Evolutionary conservation across 1,140 invertebrate species (phyloP).

Genomic region (Drosophila pruinosa): DNA sequence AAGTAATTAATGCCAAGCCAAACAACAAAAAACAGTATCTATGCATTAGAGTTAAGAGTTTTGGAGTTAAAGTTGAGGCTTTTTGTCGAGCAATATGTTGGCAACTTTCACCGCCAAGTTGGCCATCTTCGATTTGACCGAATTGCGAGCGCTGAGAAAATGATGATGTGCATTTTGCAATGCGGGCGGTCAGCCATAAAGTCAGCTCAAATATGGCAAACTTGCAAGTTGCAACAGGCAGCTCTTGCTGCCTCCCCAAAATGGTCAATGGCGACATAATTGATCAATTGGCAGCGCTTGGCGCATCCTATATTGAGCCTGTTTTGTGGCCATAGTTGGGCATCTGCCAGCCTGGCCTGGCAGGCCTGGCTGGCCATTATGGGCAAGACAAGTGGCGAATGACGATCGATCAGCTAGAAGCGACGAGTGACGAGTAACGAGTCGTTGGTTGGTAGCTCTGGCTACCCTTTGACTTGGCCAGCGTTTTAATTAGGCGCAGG

Average conservation of each 20-base stretch:
- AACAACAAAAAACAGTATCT: conserved; percentile 69
- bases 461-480: conserved; percentile 22
- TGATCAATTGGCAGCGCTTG: conserved; percentile 60
- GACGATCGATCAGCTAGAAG: not conserved
- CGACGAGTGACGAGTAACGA: conserved; percentile 25
- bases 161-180: conserved; percentile 38
- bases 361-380: conserved; percentile 5
- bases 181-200: conserved; percentile 43
- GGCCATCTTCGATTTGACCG: conserved; percentile 46
- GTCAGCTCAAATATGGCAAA: conserved; percentile 25
- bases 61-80: conserved; percentile 3
- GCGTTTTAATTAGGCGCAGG: conserved; percentile 50
- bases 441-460: not conserved
- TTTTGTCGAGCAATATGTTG: conserved; percentile 3
- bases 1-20: conserved; percentile 73
- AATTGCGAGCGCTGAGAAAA: conserved; percentile 38
- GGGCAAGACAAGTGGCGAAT: conserved; percentile 29
- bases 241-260: conserved; percentile 3
- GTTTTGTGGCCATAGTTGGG: conserved; percentile 55
- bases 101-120: conserved; percentile 38
- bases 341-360: conserved; percentile 6
- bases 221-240: conserved; percentile 17
- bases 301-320: conserved; percentile 45
- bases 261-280: conserved; percentile 70
- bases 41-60: conserved; percentile 46